Base-by-base conservation (phyloP, 1,140 invertebrate genomes). In the Tetraneura akinire region DNA sequence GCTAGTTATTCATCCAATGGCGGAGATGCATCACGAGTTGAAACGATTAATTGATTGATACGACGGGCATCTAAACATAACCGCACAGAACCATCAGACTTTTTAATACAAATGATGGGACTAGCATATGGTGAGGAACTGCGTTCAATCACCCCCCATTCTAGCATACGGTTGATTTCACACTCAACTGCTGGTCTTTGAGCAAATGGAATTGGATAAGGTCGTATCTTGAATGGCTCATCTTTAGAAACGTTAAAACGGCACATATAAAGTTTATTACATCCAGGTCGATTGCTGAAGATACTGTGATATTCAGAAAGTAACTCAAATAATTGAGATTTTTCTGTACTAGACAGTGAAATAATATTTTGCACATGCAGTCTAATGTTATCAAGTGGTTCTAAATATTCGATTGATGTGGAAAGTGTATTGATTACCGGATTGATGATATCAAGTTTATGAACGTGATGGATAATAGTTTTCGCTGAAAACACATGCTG, bases 71-170 rank as follows among this genome's bases (percentile, higher is more conserved):
- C 64, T n/a, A 68, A 23, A 45, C 64, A 68, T 11, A 71, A 2
- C 16, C 66, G 18, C 18, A 70, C 66, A 11, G 37, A 23, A 16
- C 66, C 66, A 14, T 70, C 66, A 3, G 37, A 13, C 49, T 70
- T 70, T 6, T 45, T 47, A 11, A 70, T 21, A 9, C 37, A 45
- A 26, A 70, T 70, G 4, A 70, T 70, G 1, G 66, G 66, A 47
- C 42, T 70, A 23, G 21, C 37, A n/a, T 45, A 70, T 21, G 64
- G 64, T 6, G 64, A 47, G 1, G 29, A 68, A 21, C 32, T 42
- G n/a, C 37, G 32, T 68, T 70, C 66, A 21, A 70, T 70, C 11
- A 70, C 42, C 37, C 66, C 66, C 66, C 66, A 70, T 23, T 45
- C 32, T 6, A 70, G 6, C 42, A 70, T 70, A 21, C 42, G 37